Percentiles rank a stretch among this genome's conserved stretches.
Conservation (phyloP, 2,113 vertebrate species). For the Monarcha castaneiventris region DNA sequence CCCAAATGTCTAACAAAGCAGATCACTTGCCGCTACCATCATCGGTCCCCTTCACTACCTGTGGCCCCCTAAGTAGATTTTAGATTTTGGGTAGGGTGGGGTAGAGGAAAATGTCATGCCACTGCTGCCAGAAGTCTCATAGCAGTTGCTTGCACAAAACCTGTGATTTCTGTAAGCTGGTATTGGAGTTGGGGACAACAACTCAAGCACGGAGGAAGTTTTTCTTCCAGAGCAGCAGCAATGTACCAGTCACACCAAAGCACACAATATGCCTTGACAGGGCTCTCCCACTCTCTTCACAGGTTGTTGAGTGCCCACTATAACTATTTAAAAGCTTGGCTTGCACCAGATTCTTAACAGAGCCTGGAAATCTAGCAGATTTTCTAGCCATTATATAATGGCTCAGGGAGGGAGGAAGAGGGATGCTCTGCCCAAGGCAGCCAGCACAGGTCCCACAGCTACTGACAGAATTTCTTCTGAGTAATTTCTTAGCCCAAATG, state of each 20-base stretch:
- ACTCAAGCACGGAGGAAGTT: rapidly evolving
- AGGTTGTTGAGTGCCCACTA: neutral
- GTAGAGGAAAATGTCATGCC: neutral
- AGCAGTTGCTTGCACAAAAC: neutral
- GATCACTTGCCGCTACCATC: neutral
- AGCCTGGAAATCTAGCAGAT: neutral
- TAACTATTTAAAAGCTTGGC: constrained; percentile 7
- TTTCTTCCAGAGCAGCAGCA: neutral
- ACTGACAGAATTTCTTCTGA: neutral
- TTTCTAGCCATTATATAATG: neutral
- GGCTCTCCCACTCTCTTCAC: neutral
- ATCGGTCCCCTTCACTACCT: neutral
- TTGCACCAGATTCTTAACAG: neutral
- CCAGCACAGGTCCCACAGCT: neutral
- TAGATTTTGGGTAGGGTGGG: neutral
- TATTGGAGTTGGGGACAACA: neutral
- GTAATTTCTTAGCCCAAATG: neutral
- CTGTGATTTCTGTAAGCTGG: neutral
- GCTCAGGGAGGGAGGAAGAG: neutral
- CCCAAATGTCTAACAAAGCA: neutral
- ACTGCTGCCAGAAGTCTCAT: neutral
- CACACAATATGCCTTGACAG: neutral
- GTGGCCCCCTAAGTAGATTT: neutral
- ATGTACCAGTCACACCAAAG: neutral
- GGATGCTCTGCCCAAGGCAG: no score